Percentiles rank a stretch among this genome's conserved stretches.
Evolutionary conservation across 2,797 vertebrate species (phyloP).

Genomic region (Varecia variegata): DNA sequence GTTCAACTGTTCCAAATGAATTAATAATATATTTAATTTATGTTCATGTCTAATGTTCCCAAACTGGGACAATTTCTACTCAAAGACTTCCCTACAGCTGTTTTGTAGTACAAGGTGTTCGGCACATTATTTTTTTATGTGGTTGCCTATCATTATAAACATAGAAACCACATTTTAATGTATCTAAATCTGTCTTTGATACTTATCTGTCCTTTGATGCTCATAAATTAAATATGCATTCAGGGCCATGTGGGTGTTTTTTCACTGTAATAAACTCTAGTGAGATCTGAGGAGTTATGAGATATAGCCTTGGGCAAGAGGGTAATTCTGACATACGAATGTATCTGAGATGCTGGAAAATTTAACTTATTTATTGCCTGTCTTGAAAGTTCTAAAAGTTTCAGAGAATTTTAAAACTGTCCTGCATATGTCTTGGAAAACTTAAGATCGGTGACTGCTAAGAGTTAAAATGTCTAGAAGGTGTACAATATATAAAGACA

Average conservation of each 20-base stretch:
- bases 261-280: constrained; percentile 30
- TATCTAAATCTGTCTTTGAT: constrained; percentile 42
- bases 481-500: not conserved
- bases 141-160: constrained; percentile 48
- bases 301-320: not conserved
- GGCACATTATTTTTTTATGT: constrained; percentile 44
- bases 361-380: constrained; percentile 49
- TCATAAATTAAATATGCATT: constrained; percentile 34
- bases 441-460: not conserved
- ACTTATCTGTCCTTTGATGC: not conserved
- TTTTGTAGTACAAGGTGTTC: constrained; percentile 64
- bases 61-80: constrained; percentile 35
- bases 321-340: not conserved
- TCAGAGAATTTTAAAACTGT: constrained; percentile 48
- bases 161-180: constrained; percentile 43
- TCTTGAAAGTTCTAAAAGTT: constrained; percentile 10
- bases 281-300: constrained; percentile 45
- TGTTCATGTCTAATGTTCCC: constrained; percentile 15
- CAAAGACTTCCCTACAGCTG: not conserved
- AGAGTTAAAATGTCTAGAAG: constrained; percentile 41
- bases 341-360: constrained; percentile 27
- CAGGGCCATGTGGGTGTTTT: not conserved
- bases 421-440: constrained; percentile 23
- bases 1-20: constrained; percentile 52
- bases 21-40: constrained; percentile 65